Percentiles rank a stretch among this genome's conserved stretches.
Conservation (phyloP, 2,888 invertebrate species). For the Hedya salicella region DNA sequence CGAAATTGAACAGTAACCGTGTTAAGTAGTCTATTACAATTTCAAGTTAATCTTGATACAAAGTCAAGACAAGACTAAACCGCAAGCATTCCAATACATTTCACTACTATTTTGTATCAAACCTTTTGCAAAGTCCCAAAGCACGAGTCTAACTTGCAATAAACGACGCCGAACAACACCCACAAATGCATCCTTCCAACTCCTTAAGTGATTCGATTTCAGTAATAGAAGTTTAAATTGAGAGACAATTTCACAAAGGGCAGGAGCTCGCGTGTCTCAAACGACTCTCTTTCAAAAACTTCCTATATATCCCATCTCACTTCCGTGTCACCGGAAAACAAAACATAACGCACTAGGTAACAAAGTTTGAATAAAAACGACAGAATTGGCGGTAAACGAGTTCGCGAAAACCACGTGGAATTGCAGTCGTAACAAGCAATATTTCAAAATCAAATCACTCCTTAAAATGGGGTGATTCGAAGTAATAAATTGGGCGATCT, state of each 20-base stretch:
- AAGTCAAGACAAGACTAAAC: too few species aligned
- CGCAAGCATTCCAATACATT: too few species aligned
- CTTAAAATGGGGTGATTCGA: conserved; percentile 60
- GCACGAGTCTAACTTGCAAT: conserved; percentile 1
- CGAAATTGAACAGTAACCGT: too few species aligned
- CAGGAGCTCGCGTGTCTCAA: conserved; percentile 48
- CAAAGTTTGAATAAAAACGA: conserved; percentile 3
- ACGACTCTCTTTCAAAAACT: conserved; percentile 45
- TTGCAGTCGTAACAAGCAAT: conserved; percentile 60
- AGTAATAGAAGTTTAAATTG: conserved; percentile 56
- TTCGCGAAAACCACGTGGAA: conserved; percentile 46
- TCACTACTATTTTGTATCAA: neutral
- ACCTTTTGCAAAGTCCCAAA: neutral
- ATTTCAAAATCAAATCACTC: conserved; percentile 70
- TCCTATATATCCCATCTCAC: conserved; percentile 11
- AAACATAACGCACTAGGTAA: neutral
- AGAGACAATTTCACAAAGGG: conserved; percentile 51
- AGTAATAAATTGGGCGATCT: conserved; percentile 60
- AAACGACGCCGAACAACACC: conserved; percentile 5
- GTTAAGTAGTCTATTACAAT: too few species aligned
- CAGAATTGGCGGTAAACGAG: neutral
- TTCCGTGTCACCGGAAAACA: neutral
- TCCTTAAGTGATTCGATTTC: conserved; percentile 56
- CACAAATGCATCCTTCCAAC: conserved; percentile 35
- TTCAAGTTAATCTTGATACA: too few species aligned